Conservation (phyloP, 2,888 invertebrate genomes). For the Drosophila mettleri region DNA sequence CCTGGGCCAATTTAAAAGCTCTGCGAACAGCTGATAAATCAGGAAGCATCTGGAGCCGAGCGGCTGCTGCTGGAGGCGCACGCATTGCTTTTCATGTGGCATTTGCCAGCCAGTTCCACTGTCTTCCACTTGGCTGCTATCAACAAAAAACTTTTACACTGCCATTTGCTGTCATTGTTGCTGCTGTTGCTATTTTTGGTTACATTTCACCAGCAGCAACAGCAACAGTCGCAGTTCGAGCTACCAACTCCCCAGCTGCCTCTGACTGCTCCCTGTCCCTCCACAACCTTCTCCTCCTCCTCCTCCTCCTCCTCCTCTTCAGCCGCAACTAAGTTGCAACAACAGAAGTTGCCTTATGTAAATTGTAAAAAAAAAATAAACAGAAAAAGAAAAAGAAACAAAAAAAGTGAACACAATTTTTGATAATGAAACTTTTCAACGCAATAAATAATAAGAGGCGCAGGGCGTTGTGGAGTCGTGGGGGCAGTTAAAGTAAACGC, state of each 20-base stretch:
- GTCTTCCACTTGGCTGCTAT: slow-evolving; percentile 59
- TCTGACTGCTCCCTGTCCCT: background rate
- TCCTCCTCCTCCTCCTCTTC: background rate
- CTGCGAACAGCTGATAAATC: slow-evolving; percentile 38
- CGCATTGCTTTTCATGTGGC: slow-evolving; percentile 9
- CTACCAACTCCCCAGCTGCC: slow-evolving; percentile 5
- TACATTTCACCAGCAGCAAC: slow-evolving; percentile 55
- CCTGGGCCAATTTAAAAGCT: slow-evolving; percentile 21
- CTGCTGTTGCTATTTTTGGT: slow-evolving; percentile 53
- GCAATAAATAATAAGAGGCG: slow-evolving; percentile 70
- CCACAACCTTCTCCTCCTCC: slow-evolving; percentile 2
- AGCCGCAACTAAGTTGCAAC: slow-evolving; percentile 24
- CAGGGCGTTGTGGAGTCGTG: background rate
- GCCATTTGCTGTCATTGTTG: slow-evolving; percentile 74
- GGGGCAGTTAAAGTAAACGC: slow-evolving; percentile 53
- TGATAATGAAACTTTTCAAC: slow-evolving; percentile 79
- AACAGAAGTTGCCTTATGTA: slow-evolving; percentile 70
- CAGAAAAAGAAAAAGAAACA: slow-evolving; percentile 1
- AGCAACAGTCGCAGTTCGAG: slow-evolving; percentile 21
- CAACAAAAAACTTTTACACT: slow-evolving; percentile 70
- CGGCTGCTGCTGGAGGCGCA: slow-evolving; percentile 18
- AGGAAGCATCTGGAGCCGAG: slow-evolving; percentile 34
- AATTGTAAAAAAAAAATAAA: slow-evolving; percentile 50
- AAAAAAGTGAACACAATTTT: slow-evolving; percentile 30
- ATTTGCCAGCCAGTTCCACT: slow-evolving; percentile 42